Base-by-base conservation (phyloP, 2,888 invertebrate genomes). In the Caenorhabditis zanzibari region DNA sequence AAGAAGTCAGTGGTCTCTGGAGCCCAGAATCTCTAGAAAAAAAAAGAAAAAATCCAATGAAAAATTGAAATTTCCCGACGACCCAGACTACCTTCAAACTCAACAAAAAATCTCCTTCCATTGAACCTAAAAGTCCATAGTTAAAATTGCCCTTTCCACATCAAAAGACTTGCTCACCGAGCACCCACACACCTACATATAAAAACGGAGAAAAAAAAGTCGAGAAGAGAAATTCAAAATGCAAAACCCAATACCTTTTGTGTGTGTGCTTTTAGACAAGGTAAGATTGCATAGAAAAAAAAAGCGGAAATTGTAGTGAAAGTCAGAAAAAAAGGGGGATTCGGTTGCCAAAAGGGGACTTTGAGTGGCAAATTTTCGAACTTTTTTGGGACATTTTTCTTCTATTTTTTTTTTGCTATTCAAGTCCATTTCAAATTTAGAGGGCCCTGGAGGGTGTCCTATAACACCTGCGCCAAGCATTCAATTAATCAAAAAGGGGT, bases 201-300 rank as follows among this genome's bases (percentile, higher is more conserved):
- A 54, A 19, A 54, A 52, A 54, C 66, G 24, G 52, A 9, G 56
- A 44, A 32, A 59, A 32, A 47, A 59, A 22, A 32, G 14, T 19
- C 26, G 24, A 24, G 35, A n/a, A 26, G 44, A 10, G 24, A 59
- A 77, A 77, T 77, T 77, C 77, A 56, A 77, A 77, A 77, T 77
- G 77, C 77, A 77, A 63, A 77, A 61, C 77, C 77, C 59, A 71
- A 71, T 71, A 71, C 71, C 77, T 71, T 77, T 64, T 64, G 66
- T 75, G 56, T 58, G 41, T 41, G n/a, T 24, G 22, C n/a, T 16
- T 66, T 41, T 38, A 10, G 12, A 10, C 9, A 10, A 38, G 38
- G 38, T 38, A 38, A 38, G 38, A 38, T 38, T 26, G 35, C 38
- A 10, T 68, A 22, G 9, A 19, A 41, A 14, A 44, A 38, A 61